Conservation (phyloP, 2,888 invertebrate species). For the Eurytoma californica region DNA sequence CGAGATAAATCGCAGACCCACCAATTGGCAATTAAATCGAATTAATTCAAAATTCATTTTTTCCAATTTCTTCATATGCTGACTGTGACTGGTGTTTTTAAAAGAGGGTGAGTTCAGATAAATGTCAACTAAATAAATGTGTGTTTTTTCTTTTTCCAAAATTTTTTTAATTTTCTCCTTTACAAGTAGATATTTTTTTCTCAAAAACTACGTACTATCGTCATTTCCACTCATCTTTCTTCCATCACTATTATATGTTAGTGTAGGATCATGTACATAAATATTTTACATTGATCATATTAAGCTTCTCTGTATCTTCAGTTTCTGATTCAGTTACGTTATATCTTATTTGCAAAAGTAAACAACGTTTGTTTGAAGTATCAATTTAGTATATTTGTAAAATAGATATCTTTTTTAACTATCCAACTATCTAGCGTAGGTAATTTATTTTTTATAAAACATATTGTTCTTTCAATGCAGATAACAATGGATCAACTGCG, state of each 20-base stretch:
- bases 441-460: background rate
- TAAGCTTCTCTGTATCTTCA: background rate
- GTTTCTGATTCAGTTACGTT: background rate
- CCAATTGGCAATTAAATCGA: constrained; percentile 57
- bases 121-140: constrained; percentile 62
- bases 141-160: constrained; percentile 62
- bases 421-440: background rate
- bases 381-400: constrained; percentile 3
- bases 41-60: constrained; percentile 69
- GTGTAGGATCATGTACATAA: constrained; percentile 1
- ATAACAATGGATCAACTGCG: constrained; percentile 88
- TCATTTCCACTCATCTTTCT: constrained; percentile 10
- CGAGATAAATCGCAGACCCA: constrained; percentile 21
- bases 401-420: constrained; percentile 17
- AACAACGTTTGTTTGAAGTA: background rate
- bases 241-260: constrained; percentile 11
- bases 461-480: constrained; percentile 74
- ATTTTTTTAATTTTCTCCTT: constrained; percentile 7
- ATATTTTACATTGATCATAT: background rate
- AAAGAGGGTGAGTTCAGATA: constrained; percentile 74
- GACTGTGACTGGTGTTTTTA: constrained; percentile 69
- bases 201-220: constrained; percentile 13
- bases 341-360: background rate
- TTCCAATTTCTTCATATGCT: constrained; percentile 72
- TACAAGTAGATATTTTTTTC: background rate